Evolutionary conservation across 2,888 invertebrate species (phyloP).

Genomic region (Tetragonula carbonaria): DNA sequence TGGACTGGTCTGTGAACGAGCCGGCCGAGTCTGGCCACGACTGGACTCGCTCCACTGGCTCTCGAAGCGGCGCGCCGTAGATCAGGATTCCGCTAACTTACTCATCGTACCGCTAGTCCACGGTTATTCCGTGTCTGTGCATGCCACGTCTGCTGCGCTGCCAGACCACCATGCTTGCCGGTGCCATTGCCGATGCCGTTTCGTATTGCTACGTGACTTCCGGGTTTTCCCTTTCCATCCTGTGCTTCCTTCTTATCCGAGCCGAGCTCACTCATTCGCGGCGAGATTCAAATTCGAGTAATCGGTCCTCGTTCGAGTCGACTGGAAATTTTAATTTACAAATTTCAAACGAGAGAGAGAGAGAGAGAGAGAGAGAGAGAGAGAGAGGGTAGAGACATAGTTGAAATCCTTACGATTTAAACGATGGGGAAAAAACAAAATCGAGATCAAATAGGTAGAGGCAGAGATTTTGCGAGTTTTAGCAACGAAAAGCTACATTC

Average conservation of each 20-base stretch:
- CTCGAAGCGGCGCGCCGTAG: conserved; percentile 63
- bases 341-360: no score
- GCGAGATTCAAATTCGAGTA: background rate
- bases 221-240: conserved; percentile 71
- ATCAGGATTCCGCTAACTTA: conserved; percentile 76
- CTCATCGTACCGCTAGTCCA: conserved; percentile 80
- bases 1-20: conserved; percentile 44
- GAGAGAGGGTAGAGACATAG: no score
- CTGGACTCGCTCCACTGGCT: conserved; percentile 51
- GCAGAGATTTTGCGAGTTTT: no score
- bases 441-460: no score
- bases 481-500: no score
- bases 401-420: no score
- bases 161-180: conserved; percentile 41
- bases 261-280: conserved; percentile 41
- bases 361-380: no score
- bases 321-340: no score
- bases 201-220: conserved; percentile 44
- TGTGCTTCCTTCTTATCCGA: no score
- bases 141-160: conserved; percentile 48
- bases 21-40: conserved; percentile 43
- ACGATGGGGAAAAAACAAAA: no score
- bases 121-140: conserved; percentile 60
- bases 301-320: no score
- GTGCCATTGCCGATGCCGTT: conserved; percentile 12